These are phyloP conservation scores for Oenanthe melanoleuca DNA, from an alignment of 2,113 vertebrate species.

Conservation along the genomic window DNA sequence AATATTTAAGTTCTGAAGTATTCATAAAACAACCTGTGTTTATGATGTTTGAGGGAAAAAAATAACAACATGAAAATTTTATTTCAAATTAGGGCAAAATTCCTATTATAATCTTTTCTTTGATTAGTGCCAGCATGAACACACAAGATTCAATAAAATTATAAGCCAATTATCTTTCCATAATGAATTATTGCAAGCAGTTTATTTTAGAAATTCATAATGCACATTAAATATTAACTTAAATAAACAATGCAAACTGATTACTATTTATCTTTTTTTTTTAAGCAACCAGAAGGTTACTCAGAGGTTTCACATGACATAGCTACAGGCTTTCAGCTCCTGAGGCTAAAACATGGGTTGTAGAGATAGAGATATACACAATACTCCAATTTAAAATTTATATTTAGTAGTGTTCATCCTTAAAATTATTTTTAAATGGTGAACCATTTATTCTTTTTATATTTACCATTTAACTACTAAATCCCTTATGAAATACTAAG, in stretches of 20 bases:
- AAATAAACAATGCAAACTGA: neutral
- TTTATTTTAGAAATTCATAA: neutral
- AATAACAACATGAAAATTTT: neutral
- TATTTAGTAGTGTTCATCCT: neutral
- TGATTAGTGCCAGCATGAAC: neutral
- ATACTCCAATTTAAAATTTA: neutral
- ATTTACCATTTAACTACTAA: neutral
- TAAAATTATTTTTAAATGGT: neutral
- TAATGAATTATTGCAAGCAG: neutral
- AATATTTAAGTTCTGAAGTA: neutral
- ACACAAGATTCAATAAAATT: neutral
- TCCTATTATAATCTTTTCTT: neutral
- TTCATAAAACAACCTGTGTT: neutral
- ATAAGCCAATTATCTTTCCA: neutral
- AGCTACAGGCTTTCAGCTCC: neutral
- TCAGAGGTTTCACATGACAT: neutral
- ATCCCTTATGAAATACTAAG: neutral
- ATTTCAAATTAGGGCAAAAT: neutral
- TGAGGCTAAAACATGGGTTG: neutral
- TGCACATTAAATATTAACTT: neutral
- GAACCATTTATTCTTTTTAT: neutral
- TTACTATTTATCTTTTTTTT: neutral
- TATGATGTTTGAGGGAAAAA: neutral
- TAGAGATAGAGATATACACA: neutral
- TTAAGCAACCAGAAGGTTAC: neutral